Evolutionary conservation across 2,888 invertebrate species (phyloP).

Genomic region (Acleris laterana): DNA sequence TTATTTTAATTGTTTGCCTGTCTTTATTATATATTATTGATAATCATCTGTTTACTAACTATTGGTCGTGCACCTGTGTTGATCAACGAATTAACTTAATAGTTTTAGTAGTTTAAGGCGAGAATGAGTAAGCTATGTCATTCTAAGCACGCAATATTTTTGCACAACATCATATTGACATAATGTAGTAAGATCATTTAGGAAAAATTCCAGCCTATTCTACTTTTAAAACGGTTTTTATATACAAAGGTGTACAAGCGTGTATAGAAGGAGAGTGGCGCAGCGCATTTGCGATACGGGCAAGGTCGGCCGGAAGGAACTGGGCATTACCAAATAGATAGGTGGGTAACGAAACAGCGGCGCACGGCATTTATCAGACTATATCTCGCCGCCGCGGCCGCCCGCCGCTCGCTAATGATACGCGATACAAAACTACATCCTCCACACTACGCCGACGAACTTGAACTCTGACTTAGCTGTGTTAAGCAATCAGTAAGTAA

Average conservation of each 20-base stretch:
- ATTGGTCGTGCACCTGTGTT: too few species aligned
- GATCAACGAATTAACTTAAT: too few species aligned
- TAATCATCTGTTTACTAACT: too few species aligned
- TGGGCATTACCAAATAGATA: constrained; percentile 72
- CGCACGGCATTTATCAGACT: constrained; percentile 66
- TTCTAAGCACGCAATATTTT: too few species aligned
- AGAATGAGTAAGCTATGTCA: too few species aligned
- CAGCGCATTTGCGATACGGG: constrained; percentile 53
- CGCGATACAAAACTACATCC: constrained; percentile 49
- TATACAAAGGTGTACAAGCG: background rate
- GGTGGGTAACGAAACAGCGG: constrained; percentile 58
- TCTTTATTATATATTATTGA: background rate
- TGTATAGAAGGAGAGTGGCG: constrained; percentile 41
- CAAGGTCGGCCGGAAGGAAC: constrained; percentile 78
- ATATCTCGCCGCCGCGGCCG: constrained; percentile 59
- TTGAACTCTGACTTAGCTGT: constrained; percentile 52
- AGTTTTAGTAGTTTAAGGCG: too few species aligned
- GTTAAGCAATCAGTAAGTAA: constrained; percentile 19
- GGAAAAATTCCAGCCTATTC: too few species aligned
- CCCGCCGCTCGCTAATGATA: constrained; percentile 49
- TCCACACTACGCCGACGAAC: constrained; percentile 45
- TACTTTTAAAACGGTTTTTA: background rate
- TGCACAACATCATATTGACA: too few species aligned
- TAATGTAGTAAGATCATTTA: too few species aligned
- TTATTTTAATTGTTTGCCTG: background rate